These are phyloP conservation scores for Podargus strigoides DNA, from an alignment of 2,797 vertebrate genomes.

Conservation along the genomic window DNA sequence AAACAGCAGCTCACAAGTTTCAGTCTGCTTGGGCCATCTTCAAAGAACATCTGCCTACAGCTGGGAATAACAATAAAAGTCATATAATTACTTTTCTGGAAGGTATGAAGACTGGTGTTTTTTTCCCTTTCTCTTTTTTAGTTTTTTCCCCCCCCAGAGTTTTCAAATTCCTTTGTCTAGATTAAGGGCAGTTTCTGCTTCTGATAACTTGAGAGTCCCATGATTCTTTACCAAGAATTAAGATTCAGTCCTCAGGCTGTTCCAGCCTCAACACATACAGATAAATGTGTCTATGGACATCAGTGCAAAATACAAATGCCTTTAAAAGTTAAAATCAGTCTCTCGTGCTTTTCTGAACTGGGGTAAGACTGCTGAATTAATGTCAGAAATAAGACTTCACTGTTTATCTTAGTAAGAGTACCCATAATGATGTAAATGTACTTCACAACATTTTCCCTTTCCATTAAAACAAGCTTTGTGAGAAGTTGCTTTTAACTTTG, in stretches of 20 bases:
- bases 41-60: background rate
- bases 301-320: background rate
- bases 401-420: background rate
- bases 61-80: background rate
- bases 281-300: background rate
- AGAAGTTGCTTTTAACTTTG: background rate
- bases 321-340: background rate
- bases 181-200: background rate
- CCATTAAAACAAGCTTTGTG: background rate
- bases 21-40: background rate
- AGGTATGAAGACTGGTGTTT: background rate
- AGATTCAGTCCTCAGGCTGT: background rate
- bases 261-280: background rate
- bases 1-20: background rate
- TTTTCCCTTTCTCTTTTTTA: fast-evolving
- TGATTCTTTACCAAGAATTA: background rate
- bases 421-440: background rate
- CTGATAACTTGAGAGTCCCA: background rate
- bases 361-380: background rate
- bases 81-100: background rate
- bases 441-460: background rate
- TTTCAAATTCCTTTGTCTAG: background rate
- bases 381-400: background rate
- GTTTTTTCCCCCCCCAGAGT: background rate
- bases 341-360: background rate